Evolutionary conservation across 1,140 invertebrate genomes (phyloP).

Genomic region (Lepidostoma basale): DNA sequence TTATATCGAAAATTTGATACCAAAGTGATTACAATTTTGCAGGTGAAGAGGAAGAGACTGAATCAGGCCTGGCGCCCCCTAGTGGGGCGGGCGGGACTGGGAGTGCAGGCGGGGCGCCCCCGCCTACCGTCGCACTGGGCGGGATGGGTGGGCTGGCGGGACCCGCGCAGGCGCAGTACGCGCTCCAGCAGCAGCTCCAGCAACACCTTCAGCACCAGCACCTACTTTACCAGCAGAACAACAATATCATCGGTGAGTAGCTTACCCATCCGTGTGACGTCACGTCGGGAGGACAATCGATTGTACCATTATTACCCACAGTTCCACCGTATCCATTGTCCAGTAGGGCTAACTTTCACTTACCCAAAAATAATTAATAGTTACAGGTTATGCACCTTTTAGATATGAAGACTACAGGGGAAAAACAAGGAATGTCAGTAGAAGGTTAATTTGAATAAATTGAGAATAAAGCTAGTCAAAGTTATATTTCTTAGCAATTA

Average conservation of each 20-base stretch:
- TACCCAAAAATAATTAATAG: too few species aligned
- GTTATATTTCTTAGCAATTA: too few species aligned
- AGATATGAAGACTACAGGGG: too few species aligned
- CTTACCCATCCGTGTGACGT: not conserved
- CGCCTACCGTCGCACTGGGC: constrained; percentile 46
- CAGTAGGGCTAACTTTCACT: too few species aligned
- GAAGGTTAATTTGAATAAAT: too few species aligned
- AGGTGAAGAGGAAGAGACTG: constrained; percentile 47
- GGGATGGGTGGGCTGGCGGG: constrained; percentile 46
- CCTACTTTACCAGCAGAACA: constrained; percentile 49
- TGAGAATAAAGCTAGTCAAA: too few species aligned
- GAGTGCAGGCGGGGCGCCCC: constrained; percentile 47
- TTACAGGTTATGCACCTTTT: too few species aligned
- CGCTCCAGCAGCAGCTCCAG: constrained; percentile 64
- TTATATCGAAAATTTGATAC: too few species aligned
- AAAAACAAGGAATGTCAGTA: too few species aligned
- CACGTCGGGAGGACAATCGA: not conserved
- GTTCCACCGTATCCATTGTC: not conserved
- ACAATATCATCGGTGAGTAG: constrained; percentile 52
- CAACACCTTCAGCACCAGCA: constrained; percentile 64
- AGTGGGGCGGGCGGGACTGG: constrained; percentile 40
- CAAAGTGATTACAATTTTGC: too few species aligned
- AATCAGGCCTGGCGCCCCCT: constrained; percentile 50
- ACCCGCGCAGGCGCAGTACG: constrained; percentile 61
- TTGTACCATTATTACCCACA: not conserved